phyloP scores from a whole-genome alignment of 2,888 invertebrate species.

The Diplazon laetatorius region DNA sequence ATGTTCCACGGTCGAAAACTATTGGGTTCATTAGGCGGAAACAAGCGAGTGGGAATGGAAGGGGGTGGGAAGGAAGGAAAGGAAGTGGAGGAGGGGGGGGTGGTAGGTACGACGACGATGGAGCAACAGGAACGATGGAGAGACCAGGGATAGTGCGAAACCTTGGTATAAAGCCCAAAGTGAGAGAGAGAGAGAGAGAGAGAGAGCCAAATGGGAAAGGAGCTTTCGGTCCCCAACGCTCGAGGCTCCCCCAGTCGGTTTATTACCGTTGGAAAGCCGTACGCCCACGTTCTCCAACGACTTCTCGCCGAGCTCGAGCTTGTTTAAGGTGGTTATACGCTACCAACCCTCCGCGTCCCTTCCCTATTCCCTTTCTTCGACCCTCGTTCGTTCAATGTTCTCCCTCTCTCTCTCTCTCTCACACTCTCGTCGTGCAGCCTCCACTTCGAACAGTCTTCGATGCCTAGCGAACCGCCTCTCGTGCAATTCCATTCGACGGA shows the following conservation, averaged over 20 bases:
- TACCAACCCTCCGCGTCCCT: slow-evolving; percentile 18
- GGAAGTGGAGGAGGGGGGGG: background rate
- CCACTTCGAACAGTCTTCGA: slow-evolving; percentile 18
- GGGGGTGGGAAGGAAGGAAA: background rate
- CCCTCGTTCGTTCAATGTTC: no score
- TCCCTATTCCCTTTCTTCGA: no score
- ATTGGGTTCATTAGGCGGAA: slow-evolving; percentile 28
- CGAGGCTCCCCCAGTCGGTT: slow-evolving; percentile 30
- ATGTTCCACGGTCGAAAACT: slow-evolving; percentile 9
- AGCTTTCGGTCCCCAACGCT: slow-evolving; percentile 13
- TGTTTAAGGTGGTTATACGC: slow-evolving; percentile 31
- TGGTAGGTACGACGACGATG: slow-evolving; percentile 1
- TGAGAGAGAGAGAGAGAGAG: background rate
- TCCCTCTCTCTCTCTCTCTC: background rate
- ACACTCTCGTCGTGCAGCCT: slow-evolving; percentile 12
- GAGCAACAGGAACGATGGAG: slow-evolving; percentile 5
- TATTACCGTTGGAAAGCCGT: slow-evolving; percentile 35
- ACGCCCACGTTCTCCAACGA: slow-evolving; percentile 25
- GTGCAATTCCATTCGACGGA: slow-evolving; percentile 22
- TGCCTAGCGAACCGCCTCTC: slow-evolving; percentile 28
- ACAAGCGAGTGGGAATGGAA: slow-evolving; percentile 7
- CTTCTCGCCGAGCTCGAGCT: slow-evolving; percentile 19
- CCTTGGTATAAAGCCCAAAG: slow-evolving; percentile 6
- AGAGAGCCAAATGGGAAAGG: background rate
- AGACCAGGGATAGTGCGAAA: background rate